Evolutionary conservation across 2,888 invertebrate species (phyloP).

Genomic region (Leptopterna dolabrata): DNA sequence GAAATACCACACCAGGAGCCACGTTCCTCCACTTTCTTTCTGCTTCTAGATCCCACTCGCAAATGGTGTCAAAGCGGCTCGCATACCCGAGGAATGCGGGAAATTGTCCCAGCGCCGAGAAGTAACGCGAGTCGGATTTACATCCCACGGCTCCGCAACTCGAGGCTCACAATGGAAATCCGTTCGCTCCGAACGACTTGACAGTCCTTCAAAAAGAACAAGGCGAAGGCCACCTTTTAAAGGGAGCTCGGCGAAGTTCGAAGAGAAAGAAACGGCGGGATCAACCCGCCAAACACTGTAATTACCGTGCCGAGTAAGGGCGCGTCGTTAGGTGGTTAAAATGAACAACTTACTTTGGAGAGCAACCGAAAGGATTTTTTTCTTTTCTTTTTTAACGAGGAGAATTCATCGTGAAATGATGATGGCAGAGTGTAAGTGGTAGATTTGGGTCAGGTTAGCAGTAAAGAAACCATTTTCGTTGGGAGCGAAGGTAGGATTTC

Average conservation of each 20-base stretch:
- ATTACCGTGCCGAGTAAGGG: slow-evolving; percentile 11
- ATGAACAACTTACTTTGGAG: slow-evolving; percentile 6
- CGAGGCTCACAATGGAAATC: not conserved
- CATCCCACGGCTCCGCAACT: not conserved
- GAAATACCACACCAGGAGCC: too few relatives aligned
- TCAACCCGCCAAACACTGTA: not conserved
- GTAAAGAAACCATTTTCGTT: not conserved
- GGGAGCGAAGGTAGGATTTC: not conserved
- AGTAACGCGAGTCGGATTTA: not conserved
- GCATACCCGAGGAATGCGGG: too few relatives aligned
- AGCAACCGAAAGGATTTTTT: not conserved
- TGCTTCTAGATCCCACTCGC: too few relatives aligned
- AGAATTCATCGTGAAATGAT: not conserved
- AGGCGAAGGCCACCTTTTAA: not conserved
- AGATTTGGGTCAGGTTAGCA: not conserved
- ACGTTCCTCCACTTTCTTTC: too few relatives aligned
- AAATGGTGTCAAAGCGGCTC: too few relatives aligned
- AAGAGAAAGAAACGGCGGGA: not conserved
- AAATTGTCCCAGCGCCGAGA: not conserved
- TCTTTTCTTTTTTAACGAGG: not conserved
- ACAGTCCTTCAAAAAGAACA: not conserved
- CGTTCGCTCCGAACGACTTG: not conserved
- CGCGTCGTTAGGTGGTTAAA: not conserved
- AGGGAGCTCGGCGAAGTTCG: not conserved
- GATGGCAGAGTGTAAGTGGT: not conserved